A percentile compares a stretch with the other conserved stretches of the same genome.
These are phyloP conservation scores for Todus mexicanus DNA, from an alignment of 2,797 vertebrate species.

Conservation along the genomic window DNA sequence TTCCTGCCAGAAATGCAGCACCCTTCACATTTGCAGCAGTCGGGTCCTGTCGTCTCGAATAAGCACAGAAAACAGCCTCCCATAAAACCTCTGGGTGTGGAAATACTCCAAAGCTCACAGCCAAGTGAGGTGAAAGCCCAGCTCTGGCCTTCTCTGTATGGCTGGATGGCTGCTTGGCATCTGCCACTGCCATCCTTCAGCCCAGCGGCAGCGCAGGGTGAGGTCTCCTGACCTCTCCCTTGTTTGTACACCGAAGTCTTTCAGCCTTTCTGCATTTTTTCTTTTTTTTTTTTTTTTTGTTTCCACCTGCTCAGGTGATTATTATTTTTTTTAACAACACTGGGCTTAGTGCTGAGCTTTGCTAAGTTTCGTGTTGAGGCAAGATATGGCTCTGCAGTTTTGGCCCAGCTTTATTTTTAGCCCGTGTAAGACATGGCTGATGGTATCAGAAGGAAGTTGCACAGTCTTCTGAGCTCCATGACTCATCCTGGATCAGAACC, in stretches of 20 bases:
- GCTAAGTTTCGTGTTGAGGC: not conserved
- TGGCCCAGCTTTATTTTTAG: slow-evolving; percentile 48
- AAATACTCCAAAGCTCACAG: not conserved
- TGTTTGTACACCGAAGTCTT: not conserved
- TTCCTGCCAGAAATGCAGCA: not conserved
- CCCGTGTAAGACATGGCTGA: not conserved
- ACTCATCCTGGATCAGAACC: slow-evolving; percentile 31
- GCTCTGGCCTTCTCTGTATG: not conserved
- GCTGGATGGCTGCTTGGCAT: not conserved
- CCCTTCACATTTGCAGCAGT: not conserved
- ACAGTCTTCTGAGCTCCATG: not conserved
- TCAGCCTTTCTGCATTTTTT: not conserved
- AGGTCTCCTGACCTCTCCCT: not conserved
- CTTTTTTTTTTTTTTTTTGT: not conserved
- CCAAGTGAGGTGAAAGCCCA: not conserved
- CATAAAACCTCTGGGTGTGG: accelerated
- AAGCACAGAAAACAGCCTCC: not conserved
- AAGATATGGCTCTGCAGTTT: slow-evolving; percentile 3
- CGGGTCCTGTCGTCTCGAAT: not conserved
- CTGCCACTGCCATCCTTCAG: not conserved
- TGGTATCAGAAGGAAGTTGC: slow-evolving; percentile 37
- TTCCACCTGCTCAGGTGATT: slow-evolving; percentile 2
- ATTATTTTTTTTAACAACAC: not conserved
- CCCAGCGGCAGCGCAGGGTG: accelerated
- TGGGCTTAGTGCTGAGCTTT: not conserved